Evolutionary conservation across 1,140 invertebrate species (phyloP).

Genomic region (Mamestra configurata): DNA sequence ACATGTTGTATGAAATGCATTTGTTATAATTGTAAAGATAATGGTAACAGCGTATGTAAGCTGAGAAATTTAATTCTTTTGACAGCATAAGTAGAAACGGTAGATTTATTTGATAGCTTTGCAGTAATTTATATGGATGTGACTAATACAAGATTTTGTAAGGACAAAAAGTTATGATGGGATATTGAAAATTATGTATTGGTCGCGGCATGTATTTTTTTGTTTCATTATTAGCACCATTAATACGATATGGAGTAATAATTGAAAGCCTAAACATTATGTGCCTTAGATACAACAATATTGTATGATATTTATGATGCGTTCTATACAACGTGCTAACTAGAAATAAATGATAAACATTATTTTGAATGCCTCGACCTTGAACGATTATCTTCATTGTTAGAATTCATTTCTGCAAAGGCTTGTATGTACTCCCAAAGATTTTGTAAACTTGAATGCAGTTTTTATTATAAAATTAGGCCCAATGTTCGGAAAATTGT

Average conservation of each 20-base stretch:
- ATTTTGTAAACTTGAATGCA: constrained; percentile 58
- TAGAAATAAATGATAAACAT: constrained; percentile 85
- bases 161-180: constrained; percentile 5
- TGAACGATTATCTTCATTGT: constrained; percentile 74
- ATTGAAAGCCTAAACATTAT: constrained; percentile 88
- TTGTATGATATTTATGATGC: constrained; percentile 87
- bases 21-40: constrained; percentile 73
- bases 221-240: constrained; percentile 79
- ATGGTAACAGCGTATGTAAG: constrained; percentile 63
- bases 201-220: constrained; percentile 68
- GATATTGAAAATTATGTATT: constrained; percentile 59
- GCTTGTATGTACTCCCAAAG: constrained; percentile 71
- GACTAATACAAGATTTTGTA: constrained; percentile 62
- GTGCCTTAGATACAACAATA: constrained; percentile 88
- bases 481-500: constrained; percentile 52
- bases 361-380: constrained; percentile 82
- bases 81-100: constrained; percentile 75
- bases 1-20: constrained; percentile 81
- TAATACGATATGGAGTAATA: constrained; percentile 84
- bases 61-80: constrained; percentile 70
- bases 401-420: constrained; percentile 80
- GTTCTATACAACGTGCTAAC: constrained; percentile 88
- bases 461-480: constrained; percentile 53
- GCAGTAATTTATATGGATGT: constrained; percentile 72
- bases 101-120: constrained; percentile 78